Base-by-base conservation (phyloP, 2,797 vertebrate genomes). In the Brachyrhaphis roseni region DNA sequence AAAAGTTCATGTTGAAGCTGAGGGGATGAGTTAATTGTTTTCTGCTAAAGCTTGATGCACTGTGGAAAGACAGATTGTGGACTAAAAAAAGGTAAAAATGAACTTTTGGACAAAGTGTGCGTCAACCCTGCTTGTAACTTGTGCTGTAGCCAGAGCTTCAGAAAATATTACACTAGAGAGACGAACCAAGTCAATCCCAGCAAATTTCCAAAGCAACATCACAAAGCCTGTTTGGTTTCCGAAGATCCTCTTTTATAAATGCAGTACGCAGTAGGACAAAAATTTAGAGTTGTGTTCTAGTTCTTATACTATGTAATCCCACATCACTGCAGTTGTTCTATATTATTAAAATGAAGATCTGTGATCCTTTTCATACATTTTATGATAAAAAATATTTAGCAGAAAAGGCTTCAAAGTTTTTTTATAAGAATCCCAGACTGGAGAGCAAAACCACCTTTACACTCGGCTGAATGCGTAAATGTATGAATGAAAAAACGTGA, bases 401-500 rank as follows among this genome's bases (percentile, higher is more conserved):
- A 26, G 20, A 64, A 18, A 64, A 64, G 34, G 16, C 62, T 64
- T 20, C 8, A 36, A 8, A 64, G 59, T 18, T 64, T 59, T 64
- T 59, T 59, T 59, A 31, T 16, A 31, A 31, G 12, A 59, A 28
- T 31, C 12, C n/a, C 55, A 15, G 55, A 68, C 36, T 26, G 16
- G 7, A 45, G 45, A 72, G 39, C 15, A 49, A 4, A 26, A 39
- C 0, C 39, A 57, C 34, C n/a, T 66, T 74, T 15, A 68, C 59
- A 23, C 72, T 47, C 8, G 72, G 23, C 43, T 1, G 1, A 57
- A 64, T 53, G 79, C 43, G 71, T 43, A 53, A 66, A 82, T 55
- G 1, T 26, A 80, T 12, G 26, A 12, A 31, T 12, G 57, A 62
- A 31, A 45, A 7, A 49, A 75, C 8, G 2, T 41, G 36, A 78